Evolutionary conservation across 2,797 vertebrate species (phyloP).

Genomic region (Pipistrellus nathusii): DNA sequence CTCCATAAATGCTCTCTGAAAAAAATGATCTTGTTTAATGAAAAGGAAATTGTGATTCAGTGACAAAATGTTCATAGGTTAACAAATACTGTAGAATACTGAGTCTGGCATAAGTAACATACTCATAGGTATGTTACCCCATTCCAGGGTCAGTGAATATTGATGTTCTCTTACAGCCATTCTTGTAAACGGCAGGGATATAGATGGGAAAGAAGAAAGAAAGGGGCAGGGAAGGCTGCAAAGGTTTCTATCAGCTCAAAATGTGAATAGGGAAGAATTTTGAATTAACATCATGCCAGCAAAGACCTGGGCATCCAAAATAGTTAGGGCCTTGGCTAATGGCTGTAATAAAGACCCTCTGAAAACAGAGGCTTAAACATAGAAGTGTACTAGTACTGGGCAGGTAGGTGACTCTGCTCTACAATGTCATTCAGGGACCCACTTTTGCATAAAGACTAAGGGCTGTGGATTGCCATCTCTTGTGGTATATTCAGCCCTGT

Average conservation of each 20-base stretch:
- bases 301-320: background rate
- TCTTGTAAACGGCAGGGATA: background rate
- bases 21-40: background rate
- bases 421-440: background rate
- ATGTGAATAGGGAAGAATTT: background rate
- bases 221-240: background rate
- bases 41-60: background rate
- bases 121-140: background rate
- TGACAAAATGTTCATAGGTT: background rate
- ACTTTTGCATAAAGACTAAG: slow-evolving; percentile 9
- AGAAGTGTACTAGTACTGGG: background rate
- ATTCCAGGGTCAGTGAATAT: background rate
- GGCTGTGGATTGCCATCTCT: background rate
- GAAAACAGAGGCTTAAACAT: background rate
- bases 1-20: background rate
- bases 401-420: background rate
- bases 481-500: background rate
- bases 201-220: background rate
- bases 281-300: background rate
- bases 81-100: background rate
- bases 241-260: background rate
- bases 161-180: background rate
- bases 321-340: background rate
- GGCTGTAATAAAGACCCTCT: background rate
- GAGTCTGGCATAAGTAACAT: background rate